phyloP scores from a whole-genome alignment of 2,797 vertebrate genomes.

The Trematocara caparti region DNA sequence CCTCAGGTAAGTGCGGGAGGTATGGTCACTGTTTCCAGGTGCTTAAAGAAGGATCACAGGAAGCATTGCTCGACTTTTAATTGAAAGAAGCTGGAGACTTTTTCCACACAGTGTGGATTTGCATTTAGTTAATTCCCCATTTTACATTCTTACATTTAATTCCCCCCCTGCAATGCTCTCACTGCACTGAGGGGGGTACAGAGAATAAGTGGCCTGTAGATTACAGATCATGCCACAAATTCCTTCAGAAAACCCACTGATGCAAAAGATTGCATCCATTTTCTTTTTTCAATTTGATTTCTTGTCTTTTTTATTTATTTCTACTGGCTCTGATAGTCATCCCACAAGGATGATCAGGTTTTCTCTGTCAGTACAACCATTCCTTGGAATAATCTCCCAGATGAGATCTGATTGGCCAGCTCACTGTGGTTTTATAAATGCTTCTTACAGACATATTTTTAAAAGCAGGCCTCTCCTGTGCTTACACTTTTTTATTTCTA shows the following conservation, averaged over 20 bases:
- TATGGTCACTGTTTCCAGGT: not conserved
- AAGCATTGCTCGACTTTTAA: not conserved
- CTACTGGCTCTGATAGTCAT: not conserved
- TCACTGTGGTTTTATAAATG: not conserved
- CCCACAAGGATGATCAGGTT: not conserved
- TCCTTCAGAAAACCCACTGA: not conserved
- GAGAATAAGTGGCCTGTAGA: not conserved
- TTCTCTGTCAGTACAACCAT: not conserved
- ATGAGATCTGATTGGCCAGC: not conserved
- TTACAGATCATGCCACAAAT: not conserved
- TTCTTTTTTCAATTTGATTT: not conserved
- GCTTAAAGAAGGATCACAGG: not conserved
- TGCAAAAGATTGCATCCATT: not conserved
- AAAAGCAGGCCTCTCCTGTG: not conserved
- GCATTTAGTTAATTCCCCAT: not conserved
- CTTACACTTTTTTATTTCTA: not conserved
- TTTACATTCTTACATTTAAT: constrained; percentile 4
- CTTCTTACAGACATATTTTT: not conserved
- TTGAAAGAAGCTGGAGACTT: not conserved
- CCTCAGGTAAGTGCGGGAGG: constrained; percentile 80
- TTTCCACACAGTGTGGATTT: not conserved
- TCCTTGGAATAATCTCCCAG: not conserved
- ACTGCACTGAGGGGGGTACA: not conserved
- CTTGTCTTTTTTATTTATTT: not conserved
- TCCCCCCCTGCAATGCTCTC: not conserved